phyloP scores from a whole-genome alignment of 2,797 vertebrate species.

The Margarornis squamiger region DNA sequence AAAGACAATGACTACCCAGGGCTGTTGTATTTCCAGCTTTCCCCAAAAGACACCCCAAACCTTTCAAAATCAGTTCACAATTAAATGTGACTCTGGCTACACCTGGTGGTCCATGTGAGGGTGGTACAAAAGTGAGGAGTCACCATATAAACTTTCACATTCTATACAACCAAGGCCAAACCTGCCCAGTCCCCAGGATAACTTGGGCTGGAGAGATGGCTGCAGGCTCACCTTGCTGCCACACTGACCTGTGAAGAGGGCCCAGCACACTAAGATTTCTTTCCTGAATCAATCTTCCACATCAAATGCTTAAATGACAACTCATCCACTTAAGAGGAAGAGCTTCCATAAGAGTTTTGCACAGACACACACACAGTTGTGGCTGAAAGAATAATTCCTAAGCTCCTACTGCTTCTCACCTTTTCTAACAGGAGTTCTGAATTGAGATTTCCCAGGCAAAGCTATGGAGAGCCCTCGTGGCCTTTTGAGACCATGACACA shows the following conservation, averaged over 20 bases:
- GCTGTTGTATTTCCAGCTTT: neutral
- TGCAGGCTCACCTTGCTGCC: neutral
- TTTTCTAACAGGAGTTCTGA: neutral
- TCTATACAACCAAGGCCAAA: no score
- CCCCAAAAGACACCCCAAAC: neutral
- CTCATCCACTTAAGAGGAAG: neutral
- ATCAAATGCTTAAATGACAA: neutral
- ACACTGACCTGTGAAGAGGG: neutral
- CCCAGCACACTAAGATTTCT: neutral
- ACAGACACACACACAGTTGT: neutral
- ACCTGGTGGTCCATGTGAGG: neutral
- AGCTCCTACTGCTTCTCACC: neutral
- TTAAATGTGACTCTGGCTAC: neutral
- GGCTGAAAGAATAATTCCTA: neutral
- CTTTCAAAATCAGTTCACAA: neutral
- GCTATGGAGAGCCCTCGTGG: fast-evolving
- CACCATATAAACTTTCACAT: neutral
- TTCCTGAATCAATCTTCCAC: neutral
- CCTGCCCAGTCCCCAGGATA: neutral
- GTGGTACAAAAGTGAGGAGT: neutral
- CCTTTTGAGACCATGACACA: neutral
- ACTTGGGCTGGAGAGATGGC: neutral
- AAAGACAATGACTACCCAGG: neutral
- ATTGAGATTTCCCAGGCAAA: neutral
- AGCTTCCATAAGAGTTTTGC: neutral